Evolutionary conservation across 2,888 invertebrate genomes (phyloP), one percentile per base, ranked within the genome.

Genomic region (Caenorhabditis japonica): DNA sequence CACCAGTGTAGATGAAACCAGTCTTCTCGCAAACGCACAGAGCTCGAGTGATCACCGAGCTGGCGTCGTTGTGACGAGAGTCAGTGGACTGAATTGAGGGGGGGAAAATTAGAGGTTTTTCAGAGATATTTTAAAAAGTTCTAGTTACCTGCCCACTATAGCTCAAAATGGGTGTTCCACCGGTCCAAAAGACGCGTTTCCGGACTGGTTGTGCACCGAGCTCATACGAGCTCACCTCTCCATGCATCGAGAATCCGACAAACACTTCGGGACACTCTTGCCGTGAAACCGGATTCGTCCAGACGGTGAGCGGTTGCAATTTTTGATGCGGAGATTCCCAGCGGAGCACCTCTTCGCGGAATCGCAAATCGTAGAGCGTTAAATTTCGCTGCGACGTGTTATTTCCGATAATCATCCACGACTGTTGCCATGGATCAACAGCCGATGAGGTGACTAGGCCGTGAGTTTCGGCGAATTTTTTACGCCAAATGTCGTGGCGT

Each of bases 401-500:
- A 7, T 75, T 69, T 21, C 80, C 83, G 23, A 86, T 44, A 0
- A 80, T 71, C 84, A 86, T 84, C 85, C 85, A 85, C 33, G 80
- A 75, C 23, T 83, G 75, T 39, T 79, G 82, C 64, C 79, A 62
- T 8, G 84, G 79, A 72, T 85, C 85, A n/a, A 85, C 76, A 12
- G 83, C 70, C 33, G 83, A 81, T 3, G 80, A 75, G 15, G 83
- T 82, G 27, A 84, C 69, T 23, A 59, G 53, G n/a, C 80, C 80
- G 30, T 78, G 72, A 21, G 56, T 41, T 13, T 74, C 69, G 8
- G 36, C 38, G 34, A 78, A 49, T 49, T 66, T 69, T 33, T 76
- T 61, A 7, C 80, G 34, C 80, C 80, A 80, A 1, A 75, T 69
- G 17, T 75, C 77, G 56, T 80, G 80, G 10, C 64, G 47, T 15